A percentile compares a stretch with the other conserved stretches of the same genome.
These are phyloP conservation scores for Thunnus maccoyii DNA, from an alignment of 2,113 vertebrate species.

Conservation along the genomic window DNA sequence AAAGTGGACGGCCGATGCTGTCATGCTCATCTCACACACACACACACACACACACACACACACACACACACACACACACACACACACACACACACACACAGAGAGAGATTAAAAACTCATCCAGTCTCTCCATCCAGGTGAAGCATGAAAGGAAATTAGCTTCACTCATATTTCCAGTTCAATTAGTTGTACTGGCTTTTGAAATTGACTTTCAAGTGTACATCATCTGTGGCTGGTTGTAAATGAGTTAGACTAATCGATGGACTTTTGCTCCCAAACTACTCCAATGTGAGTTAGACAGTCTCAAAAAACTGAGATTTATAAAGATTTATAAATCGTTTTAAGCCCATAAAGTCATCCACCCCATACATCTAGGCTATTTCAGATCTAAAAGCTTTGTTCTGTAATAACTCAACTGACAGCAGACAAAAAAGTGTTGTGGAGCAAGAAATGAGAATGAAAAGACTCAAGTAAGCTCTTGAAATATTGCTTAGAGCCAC, in stretches of 20 bases:
- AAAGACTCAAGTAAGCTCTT: neutral
- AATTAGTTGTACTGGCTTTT: slow-evolving; percentile 54
- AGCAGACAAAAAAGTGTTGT: neutral
- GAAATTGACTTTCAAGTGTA: slow-evolving; percentile 45
- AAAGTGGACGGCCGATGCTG: slow-evolving; percentile 39
- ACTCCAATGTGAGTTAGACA: neutral
- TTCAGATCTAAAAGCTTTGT: slow-evolving; percentile 31
- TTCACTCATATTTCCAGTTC: slow-evolving; percentile 56
- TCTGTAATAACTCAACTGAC: slow-evolving; percentile 20
- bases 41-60: too few species aligned
- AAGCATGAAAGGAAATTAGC: slow-evolving; percentile 62
- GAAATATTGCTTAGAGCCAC: slow-evolving; percentile 3
- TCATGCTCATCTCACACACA: slow-evolving; percentile 41
- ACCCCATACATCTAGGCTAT: neutral
- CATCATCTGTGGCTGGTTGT: slow-evolving; percentile 14
- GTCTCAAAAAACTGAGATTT: neutral
- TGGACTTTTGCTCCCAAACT: slow-evolving; percentile 3
- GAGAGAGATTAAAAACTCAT: slow-evolving; percentile 32
- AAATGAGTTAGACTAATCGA: slow-evolving; percentile 21
- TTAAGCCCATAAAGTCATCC: slow-evolving; percentile 1
- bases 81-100: neutral
- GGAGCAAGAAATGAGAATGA: neutral
- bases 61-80: neutral
- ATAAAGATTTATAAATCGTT: slow-evolving; percentile 19
- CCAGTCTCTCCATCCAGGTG: slow-evolving; percentile 52